Conservation (phyloP, 2,797 vertebrate genomes). For the Muscicapa comitata region DNA sequence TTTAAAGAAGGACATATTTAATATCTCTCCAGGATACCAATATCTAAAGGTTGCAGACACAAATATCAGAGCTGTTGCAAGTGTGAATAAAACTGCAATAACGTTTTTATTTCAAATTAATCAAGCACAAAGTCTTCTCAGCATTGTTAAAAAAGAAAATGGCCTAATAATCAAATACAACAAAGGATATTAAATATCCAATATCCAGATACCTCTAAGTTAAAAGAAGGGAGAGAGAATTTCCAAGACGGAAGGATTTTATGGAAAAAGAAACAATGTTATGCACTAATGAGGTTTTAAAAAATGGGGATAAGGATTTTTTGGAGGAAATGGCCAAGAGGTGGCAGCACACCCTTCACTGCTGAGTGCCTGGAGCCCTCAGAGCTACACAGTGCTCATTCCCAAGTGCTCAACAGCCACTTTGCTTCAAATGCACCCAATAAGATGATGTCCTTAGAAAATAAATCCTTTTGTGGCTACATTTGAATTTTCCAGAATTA, state of each 20-base stretch:
- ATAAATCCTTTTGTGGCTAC: neutral
- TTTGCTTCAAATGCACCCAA: conserved; percentile 20
- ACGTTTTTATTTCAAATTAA: neutral
- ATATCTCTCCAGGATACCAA: neutral
- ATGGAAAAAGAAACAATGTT: conserved; percentile 25
- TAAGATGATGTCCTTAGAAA: neutral
- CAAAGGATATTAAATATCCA: neutral
- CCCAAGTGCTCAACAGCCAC: neutral
- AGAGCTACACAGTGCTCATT: neutral
- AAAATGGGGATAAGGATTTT: neutral
- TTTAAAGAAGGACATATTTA: neutral
- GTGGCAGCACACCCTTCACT: conserved; percentile 64
- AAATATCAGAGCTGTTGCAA: neutral
- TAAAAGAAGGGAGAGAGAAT: neutral
- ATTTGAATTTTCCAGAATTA: neutral
- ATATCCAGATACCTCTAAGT: neutral
- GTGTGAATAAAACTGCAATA: neutral
- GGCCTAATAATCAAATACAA: neutral
- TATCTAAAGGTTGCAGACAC: neutral
- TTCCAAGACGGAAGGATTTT: neutral
- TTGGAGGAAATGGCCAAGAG: conserved; percentile 55
- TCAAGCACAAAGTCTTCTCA: neutral
- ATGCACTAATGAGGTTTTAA: neutral
- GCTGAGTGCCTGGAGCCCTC: neutral
- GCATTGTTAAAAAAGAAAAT: neutral